Base-by-base conservation (phyloP, 2,888 invertebrate genomes). In the Epinotia brunnichana region DNA sequence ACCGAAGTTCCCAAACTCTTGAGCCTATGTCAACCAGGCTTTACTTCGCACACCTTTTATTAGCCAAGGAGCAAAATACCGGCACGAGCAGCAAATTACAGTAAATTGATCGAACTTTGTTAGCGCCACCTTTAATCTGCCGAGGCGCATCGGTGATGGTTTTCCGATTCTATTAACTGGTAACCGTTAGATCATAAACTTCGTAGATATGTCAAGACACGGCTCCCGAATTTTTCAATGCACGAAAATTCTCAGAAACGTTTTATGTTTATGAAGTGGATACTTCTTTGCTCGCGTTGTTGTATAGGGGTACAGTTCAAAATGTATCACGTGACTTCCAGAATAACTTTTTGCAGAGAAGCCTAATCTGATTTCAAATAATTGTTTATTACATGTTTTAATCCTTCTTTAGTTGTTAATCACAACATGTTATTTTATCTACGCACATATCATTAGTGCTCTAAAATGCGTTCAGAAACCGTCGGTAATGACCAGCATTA, bases 111-210 rank as follows among this genome's bases (percentile, higher is more conserved):
- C 48, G 69, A 73, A 73, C 68, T 73, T 73, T 68, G 69, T 73
- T 73, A 63, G 71, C 71, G 71, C 67, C 69, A 69, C 73, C 73
- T 73, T 73, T 73, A 73, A 73, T 73, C 69, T 51, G 68, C 53
- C 53, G 54, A 44, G 73, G 68, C 68, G 73, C 73, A 73, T 73
- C 68, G 68, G 68, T 73, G 73, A 73, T 73, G 73, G 73, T 73
- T 73, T 73, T 69, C 73, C 73, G 69, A 69, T 73, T 73, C 73
- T 73, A 73, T 73, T 73, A 73, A 69, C 73, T 69, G 69, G 63
- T 63, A 69, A 63, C 68, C 51, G 63, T 35, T 48, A 48, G 73
- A 73, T 73, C 29, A 73, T 51, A 17, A 17, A 73, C 68, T 35
- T 57, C 24, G 19, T 51, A 69, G 73, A 73, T 29, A 44, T 62